A percentile compares a stretch with the other conserved stretches of the same genome.
phyloP scores from a whole-genome alignment of 2,113 vertebrate genomes.

The Stomatorhinus ivindoensis region DNA sequence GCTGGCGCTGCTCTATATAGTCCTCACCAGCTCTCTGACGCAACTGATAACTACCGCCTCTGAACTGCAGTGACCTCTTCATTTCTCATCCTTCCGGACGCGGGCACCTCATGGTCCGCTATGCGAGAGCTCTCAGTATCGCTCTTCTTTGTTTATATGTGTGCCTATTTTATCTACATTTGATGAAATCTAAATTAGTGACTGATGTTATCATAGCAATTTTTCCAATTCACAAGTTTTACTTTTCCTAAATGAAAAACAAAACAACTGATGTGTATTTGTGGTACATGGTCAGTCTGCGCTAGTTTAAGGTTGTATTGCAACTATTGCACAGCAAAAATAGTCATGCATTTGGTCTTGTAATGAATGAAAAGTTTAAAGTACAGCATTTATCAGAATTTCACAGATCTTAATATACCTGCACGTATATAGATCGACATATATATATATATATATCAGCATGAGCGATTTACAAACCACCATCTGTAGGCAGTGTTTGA shows the following conservation, averaged over 20 bases:
- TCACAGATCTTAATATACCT: not conserved
- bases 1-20: slow-evolving; percentile 47
- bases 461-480: not conserved
- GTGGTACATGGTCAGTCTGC: not conserved
- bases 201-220: not conserved
- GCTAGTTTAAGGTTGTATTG: not conserved
- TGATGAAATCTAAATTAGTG: not conserved
- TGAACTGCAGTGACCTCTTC: slow-evolving; percentile 44
- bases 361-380: not conserved
- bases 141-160: not conserved
- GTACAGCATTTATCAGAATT: slow-evolving; percentile 2
- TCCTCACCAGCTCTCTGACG: slow-evolving; percentile 36
- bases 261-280: not conserved
- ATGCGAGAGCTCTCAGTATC: not conserved
- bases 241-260: not conserved
- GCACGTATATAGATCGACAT: not conserved
- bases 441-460: not conserved
- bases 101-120: not conserved
- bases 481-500: not conserved
- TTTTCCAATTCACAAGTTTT: not conserved
- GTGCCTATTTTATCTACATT: not conserved
- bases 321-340: not conserved
- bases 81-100: not conserved
- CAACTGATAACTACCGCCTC: slow-evolving; percentile 30
- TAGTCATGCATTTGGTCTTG: not conserved